Conservation (phyloP, 2,888 invertebrate genomes). For the Drosophila suboccidentalis region DNA sequence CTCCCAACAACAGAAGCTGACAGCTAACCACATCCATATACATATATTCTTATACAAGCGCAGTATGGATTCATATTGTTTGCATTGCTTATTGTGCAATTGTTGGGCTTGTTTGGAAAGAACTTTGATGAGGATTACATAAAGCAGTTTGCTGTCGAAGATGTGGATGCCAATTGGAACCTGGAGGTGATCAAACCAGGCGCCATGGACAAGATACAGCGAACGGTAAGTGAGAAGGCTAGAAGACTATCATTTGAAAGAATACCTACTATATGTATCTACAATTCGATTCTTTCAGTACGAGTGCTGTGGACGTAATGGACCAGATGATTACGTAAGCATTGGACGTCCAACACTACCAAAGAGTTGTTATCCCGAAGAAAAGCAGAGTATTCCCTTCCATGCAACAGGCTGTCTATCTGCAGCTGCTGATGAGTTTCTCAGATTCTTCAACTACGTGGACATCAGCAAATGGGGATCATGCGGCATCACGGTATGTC, state of each 20-base stretch:
- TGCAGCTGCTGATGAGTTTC: conserved; percentile 57
- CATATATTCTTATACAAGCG: conserved; percentile 69
- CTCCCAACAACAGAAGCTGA: background rate
- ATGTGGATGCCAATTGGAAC: conserved; percentile 86
- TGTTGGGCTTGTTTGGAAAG: conserved; percentile 88
- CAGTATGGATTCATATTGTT: conserved; percentile 91
- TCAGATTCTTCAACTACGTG: conserved; percentile 54
- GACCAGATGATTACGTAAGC: conserved; percentile 75
- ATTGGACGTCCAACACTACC: conserved; percentile 60
- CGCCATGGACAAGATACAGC: conserved; percentile 78
- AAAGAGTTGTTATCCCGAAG: conserved; percentile 65
- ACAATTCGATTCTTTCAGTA: conserved; percentile 47
- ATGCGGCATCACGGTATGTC: conserved; percentile 65
- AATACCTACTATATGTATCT: background rate
- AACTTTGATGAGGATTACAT: conserved; percentile 88
- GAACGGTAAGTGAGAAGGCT: conserved; percentile 59
- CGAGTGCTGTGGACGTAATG: conserved; percentile 81
- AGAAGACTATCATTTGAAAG: background rate
- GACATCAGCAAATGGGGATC: conserved; percentile 67
- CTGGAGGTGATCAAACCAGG: conserved; percentile 71
- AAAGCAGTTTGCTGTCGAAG: conserved; percentile 86
- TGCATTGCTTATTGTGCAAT: conserved; percentile 90
- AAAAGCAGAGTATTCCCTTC: conserved; percentile 29
- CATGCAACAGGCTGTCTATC: conserved; percentile 65
- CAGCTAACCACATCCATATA: background rate